Conservation (phyloP, 2,888 invertebrate genomes). For the Tryphoninae sp. region DNA sequence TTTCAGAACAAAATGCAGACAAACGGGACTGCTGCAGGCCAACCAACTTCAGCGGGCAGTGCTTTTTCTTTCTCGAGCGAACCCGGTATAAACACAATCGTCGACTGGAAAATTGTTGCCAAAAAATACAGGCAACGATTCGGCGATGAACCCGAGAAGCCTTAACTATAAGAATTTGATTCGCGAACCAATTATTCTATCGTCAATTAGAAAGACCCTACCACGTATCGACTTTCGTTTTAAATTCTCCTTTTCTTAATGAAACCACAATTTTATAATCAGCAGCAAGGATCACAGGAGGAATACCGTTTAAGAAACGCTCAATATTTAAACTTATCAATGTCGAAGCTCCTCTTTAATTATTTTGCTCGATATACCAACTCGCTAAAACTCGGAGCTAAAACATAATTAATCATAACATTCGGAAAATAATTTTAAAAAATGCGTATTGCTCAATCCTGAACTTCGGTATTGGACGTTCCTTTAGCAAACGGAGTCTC, state of each 20-base stretch:
- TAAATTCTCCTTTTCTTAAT: not conserved
- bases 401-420: not conserved
- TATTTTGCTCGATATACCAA: not conserved
- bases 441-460: not conserved
- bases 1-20: slow-evolving; percentile 77
- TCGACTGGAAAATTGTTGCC: slow-evolving; percentile 82
- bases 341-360: slow-evolving; percentile 20
- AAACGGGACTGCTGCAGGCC: slow-evolving; percentile 61
- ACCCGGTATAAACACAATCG: slow-evolving; percentile 80
- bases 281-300: not conserved
- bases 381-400: slow-evolving; percentile 10
- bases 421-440: not conserved
- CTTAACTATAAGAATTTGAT: slow-evolving; percentile 59
- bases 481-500: slow-evolving; percentile 83
- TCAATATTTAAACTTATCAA: not conserved
- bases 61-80: slow-evolving; percentile 75
- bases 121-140: slow-evolving; percentile 81
- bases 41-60: slow-evolving; percentile 76
- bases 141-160: slow-evolving; percentile 77
- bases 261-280: not conserved
- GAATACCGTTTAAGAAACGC: not conserved
- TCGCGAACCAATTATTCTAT: slow-evolving; percentile 4
- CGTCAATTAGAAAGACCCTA: not conserved
- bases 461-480: slow-evolving; percentile 13
- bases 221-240: not conserved